Base-by-base conservation (phyloP, 2,113 vertebrate genomes). In the Coregonus clupeaformis region DNA sequence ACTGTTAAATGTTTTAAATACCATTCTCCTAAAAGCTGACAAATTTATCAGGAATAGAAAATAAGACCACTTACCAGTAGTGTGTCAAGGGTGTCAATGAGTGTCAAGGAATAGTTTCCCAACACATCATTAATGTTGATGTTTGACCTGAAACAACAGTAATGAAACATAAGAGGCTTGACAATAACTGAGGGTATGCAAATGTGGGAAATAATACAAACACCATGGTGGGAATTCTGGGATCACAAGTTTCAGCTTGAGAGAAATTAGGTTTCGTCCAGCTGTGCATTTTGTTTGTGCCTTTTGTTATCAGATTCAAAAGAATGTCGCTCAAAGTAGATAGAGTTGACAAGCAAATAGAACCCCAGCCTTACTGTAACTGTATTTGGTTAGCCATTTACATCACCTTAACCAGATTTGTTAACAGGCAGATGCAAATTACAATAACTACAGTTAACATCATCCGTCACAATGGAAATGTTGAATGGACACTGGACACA, bases 81-180 rank as follows among this genome's bases (percentile, higher is more conserved):
- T 0, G 97, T 99, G 87, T 99, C 98, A 88, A 99, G 89, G 0
- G 95, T 94, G 70, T 99, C 98, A 5, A 99, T 97, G 57, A 99
- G 93, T 1, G 98, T 99, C 67, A 99, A 89, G 0, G 97, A 99
- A 79, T 99, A 99, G 89, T 99, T 99, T 22, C 98, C 98, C 77
- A 99, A 88, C 9, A 99, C 98, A 36, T 99, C 98, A 4, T 99
- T 99, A 88, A 99, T 99, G 92, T 99, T 99, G 90, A 99, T 94
- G 91, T 99, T 99, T 68, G 97, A 97, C 82, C 98, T 99, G 91
- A 71, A 92, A 93, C 55, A 83, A 79, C 77, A 82, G 62, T 47
- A 85, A 59, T 52, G 57, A 63, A 68, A 81, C 36, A 30, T 27
- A 27, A 14, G 9, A 14, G 25, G 14, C 25, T 29, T n/a, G n/a